These are phyloP conservation scores for Saimiri boliviensis DNA, from an alignment of 2,113 vertebrate genomes.

Conservation along the genomic window DNA sequence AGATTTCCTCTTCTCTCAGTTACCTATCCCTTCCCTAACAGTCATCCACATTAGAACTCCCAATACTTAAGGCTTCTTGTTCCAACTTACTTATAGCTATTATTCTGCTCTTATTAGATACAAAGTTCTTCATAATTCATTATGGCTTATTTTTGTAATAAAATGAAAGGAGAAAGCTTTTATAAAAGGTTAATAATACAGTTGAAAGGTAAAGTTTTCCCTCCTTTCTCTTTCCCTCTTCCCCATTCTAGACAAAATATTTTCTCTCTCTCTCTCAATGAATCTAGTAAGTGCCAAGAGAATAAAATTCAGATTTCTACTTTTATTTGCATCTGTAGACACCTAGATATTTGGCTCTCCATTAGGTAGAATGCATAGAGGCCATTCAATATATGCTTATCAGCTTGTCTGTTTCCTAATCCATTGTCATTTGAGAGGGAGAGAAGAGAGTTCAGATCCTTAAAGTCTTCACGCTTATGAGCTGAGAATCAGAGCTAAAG, in stretches of 20 bases:
- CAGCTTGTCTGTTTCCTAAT: background rate
- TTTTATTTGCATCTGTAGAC: background rate
- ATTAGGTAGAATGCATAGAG: background rate
- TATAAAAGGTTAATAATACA: constrained; percentile 14
- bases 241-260: background rate
- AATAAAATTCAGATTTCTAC: background rate
- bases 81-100: background rate
- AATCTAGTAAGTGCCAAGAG: background rate
- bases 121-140: background rate
- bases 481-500: background rate
- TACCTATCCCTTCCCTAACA: background rate
- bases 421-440: background rate
- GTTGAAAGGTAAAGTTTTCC: background rate
- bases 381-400: background rate
- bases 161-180: constrained; percentile 31
- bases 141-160: constrained; percentile 18
- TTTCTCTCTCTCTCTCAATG: background rate
- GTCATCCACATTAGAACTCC: background rate
- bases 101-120: background rate
- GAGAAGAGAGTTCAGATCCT: background rate
- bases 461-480: background rate
- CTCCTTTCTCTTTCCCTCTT: background rate
- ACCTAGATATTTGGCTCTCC: background rate
- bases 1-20: background rate
- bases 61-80: background rate